Evolutionary conservation across 2,888 invertebrate species (phyloP).

Genomic region (Timema cristinae): DNA sequence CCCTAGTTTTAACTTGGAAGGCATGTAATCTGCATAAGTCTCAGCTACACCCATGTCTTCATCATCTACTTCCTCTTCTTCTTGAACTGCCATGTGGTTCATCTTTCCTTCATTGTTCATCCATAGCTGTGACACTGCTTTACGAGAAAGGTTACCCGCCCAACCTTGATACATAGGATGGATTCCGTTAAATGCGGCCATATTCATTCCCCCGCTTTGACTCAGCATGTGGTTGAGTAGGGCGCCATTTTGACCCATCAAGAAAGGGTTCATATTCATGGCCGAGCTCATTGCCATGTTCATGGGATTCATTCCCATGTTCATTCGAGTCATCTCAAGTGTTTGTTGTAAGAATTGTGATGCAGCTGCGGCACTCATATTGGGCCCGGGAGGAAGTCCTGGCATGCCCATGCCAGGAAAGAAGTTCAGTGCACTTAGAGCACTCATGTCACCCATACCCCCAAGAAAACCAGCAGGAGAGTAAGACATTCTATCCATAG

Average conservation of each 20-base stretch:
- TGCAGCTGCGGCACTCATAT: constrained; percentile 60
- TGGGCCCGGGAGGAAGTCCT: constrained; percentile 41
- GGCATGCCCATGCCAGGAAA: constrained; percentile 38
- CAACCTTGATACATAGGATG: constrained; percentile 39
- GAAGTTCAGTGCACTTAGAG: constrained; percentile 41
- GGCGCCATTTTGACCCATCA: constrained; percentile 31
- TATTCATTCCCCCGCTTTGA: constrained; percentile 40
- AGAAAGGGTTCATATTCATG: constrained; percentile 42
- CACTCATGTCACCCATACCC: constrained; percentile 43
- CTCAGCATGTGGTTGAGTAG: constrained; percentile 43
- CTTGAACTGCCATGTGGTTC: constrained; percentile 48
- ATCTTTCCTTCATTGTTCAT: constrained; percentile 44
- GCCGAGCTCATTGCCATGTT: constrained; percentile 42
- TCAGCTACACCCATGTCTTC: constrained; percentile 98
- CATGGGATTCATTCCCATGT: constrained; percentile 40
- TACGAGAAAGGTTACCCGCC: constrained; percentile 42
- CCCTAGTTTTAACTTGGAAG: constrained; percentile 90
- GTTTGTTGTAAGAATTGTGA: background rate
- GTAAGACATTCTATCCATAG: constrained; percentile 26
- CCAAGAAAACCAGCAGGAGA: constrained; percentile 39
- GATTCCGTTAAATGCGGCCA: constrained; percentile 10
- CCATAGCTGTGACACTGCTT: constrained; percentile 58
- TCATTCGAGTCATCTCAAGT: constrained; percentile 33
- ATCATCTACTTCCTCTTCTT: constrained; percentile 77
- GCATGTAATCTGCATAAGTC: constrained; percentile 98